Evolutionary conservation across 2,888 invertebrate genomes (phyloP).

Genomic region (Thalpophila matura): DNA sequence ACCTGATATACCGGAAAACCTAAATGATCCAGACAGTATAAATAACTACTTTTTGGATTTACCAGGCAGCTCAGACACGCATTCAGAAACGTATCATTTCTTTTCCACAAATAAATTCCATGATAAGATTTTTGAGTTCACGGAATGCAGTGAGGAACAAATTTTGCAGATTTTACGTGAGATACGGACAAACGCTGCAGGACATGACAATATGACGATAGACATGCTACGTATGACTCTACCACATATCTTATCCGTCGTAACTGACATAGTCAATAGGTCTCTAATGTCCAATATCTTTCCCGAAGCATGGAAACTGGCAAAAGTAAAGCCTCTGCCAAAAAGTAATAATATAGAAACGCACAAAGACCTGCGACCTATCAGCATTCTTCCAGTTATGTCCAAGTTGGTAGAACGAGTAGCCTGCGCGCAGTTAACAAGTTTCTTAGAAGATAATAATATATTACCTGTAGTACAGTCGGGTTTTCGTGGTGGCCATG

Average conservation of each 20-base stretch:
- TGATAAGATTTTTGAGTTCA: no score
- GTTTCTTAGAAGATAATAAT: background rate
- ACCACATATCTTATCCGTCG: no score
- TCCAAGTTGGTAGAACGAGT: conserved; percentile 3
- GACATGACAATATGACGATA: no score
- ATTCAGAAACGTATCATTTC: background rate
- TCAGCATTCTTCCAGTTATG: background rate
- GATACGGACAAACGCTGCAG: no score
- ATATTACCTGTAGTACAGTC: background rate
- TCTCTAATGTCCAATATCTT: background rate
- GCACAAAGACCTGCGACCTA: conserved; percentile 2
- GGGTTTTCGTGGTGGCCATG: background rate
- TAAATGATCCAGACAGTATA: no score
- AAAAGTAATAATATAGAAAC: conserved; percentile 1
- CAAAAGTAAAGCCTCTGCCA: background rate
- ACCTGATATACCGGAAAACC: no score
- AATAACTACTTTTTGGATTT: no score
- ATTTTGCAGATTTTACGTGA: no score
- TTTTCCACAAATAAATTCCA: no score
- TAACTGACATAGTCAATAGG: background rate
- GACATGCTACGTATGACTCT: no score
- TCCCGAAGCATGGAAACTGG: background rate
- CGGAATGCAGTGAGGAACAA: no score
- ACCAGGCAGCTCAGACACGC: no score
- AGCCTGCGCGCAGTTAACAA: background rate